Evolutionary conservation across 2,797 vertebrate genomes (phyloP), one percentile per base, ranked within the genome.

Genomic region (Phrynocephalus forsythii): DNA sequence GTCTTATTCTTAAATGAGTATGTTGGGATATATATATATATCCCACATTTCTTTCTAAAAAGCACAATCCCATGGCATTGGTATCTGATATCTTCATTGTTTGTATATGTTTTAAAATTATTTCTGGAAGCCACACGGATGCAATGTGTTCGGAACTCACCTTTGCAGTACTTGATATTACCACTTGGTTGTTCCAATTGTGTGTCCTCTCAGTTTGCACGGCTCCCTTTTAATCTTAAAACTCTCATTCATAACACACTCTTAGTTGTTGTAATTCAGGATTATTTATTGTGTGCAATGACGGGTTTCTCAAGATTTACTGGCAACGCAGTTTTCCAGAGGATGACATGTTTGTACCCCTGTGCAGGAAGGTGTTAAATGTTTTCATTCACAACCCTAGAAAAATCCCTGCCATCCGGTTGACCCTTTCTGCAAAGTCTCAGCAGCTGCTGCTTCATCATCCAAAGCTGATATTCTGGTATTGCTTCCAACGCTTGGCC

Each of bases 401-500:
- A 73, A 60, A 48, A n/a, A 80, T n/a, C 2, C 44, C 22, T 6
- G 18, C 16, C 1, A 0, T 67, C 83, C 2, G n/a, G 13, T 5
- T 13, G 5, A 68, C 75, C 56, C 52, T 86, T 83, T 84, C 28
- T 80, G 50, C 84, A 91, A 16, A 6, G 13, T 90, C 18, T 67
- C 69, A 79, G 56, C 7, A 87, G 71, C 13, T 48, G 66, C 38
- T 20, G 76, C 2, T 87, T 90, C 91, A 28, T 88, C 76, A 86
- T 67, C 16, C 11, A 0, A 60, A 82, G 82, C 52, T 2, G 30
- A 86, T 83, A 1, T 7, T 92, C 22, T 20, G 86, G 73, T 20
- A 60, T 30, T 89, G 9, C 56, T 10, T 84, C 91, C 86, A 56
- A 56, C 52, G 1, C 13, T 56, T 87, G 82, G 93, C 89, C 84